Conservation (phyloP, 2,797 vertebrate species). For the Coracias cyanogaster region DNA sequence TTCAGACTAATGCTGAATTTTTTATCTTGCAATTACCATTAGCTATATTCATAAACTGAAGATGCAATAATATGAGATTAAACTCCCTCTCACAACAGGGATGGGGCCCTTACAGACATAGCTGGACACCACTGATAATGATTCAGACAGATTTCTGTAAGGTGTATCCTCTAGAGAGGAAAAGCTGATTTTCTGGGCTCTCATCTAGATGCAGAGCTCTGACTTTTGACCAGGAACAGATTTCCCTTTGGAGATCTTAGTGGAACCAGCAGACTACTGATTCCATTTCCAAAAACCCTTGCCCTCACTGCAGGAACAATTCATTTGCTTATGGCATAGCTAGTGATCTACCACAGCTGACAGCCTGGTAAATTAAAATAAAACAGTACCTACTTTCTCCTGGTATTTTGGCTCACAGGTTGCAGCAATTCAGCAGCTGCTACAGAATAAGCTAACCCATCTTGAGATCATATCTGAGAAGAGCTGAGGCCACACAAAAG, state of each 20-base stretch:
- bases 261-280: neutral
- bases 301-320: neutral
- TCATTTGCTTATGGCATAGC: neutral
- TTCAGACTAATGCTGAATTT: neutral
- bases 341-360: neutral
- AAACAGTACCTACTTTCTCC: neutral
- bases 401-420: neutral
- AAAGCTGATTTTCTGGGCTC: neutral
- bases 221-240: neutral
- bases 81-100: neutral
- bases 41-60: neutral
- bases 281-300: neutral
- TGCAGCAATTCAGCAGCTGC: neutral
- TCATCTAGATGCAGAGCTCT: neutral
- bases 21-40: neutral
- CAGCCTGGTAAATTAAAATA: neutral
- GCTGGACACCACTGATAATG: neutral
- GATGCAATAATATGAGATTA: neutral
- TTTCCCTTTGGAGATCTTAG: neutral
- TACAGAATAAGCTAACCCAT: neutral
- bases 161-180: neutral
- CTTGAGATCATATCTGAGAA: neutral
- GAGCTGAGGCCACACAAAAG: neutral
- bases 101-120: neutral
- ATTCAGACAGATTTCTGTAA: neutral